Evolutionary conservation across 2,888 invertebrate genomes (phyloP), one percentile per base, ranked within the genome.

Genomic region (Chouioia cunea): DNA sequence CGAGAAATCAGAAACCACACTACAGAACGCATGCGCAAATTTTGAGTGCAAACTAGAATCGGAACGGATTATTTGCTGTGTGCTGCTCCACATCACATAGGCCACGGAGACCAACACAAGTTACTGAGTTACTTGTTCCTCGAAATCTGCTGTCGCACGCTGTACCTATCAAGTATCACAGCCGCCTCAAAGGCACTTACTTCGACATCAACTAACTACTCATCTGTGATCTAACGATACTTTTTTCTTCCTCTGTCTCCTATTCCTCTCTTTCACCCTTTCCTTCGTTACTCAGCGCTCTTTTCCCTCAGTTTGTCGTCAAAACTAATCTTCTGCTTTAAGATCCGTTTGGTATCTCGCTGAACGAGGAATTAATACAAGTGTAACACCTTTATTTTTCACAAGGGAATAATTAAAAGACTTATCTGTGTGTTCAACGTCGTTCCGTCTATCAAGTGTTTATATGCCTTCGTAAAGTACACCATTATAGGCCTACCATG

Each of bases 401-500:
- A 18, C 16, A 46, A 47, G 12, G 44, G 18, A 68, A 16, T 50
- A 16, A 36, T 43, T 36, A 2, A 2, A 63, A 44, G 10, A 36
- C 10, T 36, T 36, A 6, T 36, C 12, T 64, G 18, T 52, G 27
- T 62, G n/a, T 15, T 62, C 50, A 20, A 20, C 57, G 6, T 58
- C 58, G 67, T 67, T 68, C 63, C 60, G 53, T 62, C 52, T 58
- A 69, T 65, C 52, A 56, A 69, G 27, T 65, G 60, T 50, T 66
- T 66, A 58, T 70, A 70, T 70, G 73, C 44, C 58, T 62, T 59
- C 58, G 36, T 59, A 66, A 46, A 64, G 62, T 63, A 22, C 56
- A 23, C 18, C 4, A 56, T 27, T 15, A 46, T 48, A 15, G 47
- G 15, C 36, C 50, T 85, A 89, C 84, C 85, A 98, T 98, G 98